Percentiles rank a stretch among this genome's conserved stretches.
Evolutionary conservation across 1,140 invertebrate species (phyloP).

Genomic region (Tribolium madens): DNA sequence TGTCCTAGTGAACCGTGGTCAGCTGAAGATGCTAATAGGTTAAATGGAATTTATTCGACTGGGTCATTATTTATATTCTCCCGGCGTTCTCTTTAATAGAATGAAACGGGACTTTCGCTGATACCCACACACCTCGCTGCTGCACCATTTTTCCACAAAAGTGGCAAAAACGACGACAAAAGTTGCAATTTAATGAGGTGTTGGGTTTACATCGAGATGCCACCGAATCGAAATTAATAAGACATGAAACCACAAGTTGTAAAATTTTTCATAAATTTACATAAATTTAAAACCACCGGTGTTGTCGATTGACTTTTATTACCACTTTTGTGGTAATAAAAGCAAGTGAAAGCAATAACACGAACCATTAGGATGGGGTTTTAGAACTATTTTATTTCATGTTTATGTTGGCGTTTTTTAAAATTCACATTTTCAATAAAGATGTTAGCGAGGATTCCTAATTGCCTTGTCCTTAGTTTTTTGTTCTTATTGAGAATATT

Average conservation of each 20-base stretch:
- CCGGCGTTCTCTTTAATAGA: constrained; percentile 49
- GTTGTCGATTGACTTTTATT: constrained; percentile 37
- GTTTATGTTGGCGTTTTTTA: background rate
- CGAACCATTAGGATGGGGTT: constrained; percentile 18
- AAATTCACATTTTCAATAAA: constrained; percentile 2
- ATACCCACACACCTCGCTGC: background rate
- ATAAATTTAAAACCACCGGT: constrained; percentile 23
- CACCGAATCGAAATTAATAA: constrained; percentile 23
- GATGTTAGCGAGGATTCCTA: background rate
- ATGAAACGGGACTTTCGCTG: constrained; percentile 40
- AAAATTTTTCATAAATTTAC: constrained; percentile 36
- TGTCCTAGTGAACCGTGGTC: constrained; percentile 57
- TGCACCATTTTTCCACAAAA: background rate
- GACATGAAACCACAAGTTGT: constrained; percentile 23
- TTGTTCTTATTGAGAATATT: background rate
- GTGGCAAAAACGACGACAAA: background rate
- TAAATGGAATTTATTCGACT: constrained; percentile 58
- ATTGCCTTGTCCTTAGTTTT: background rate
- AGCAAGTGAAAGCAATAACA: constrained; percentile 31
- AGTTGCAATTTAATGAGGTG: background rate
- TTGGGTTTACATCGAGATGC: background rate
- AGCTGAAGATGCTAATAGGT: constrained; percentile 58
- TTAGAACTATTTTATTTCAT: constrained; percentile 29
- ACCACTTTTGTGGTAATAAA: constrained; percentile 19
- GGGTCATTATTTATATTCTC: constrained; percentile 58